Conservation (phyloP, 2,888 invertebrate genomes). For the Drosophila anceps region DNA sequence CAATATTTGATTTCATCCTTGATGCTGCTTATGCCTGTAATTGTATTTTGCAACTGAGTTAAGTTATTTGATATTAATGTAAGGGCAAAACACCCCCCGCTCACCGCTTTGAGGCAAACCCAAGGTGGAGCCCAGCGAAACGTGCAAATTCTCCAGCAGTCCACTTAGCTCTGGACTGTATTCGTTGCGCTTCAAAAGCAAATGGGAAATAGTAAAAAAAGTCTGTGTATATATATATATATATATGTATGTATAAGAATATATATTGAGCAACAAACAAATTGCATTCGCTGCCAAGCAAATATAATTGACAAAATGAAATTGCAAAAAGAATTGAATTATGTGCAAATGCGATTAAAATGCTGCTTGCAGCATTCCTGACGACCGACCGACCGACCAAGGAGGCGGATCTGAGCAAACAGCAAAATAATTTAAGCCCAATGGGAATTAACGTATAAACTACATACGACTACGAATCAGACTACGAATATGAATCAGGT, state of each 20-base stretch:
- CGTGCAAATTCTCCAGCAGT: constrained; percentile 84
- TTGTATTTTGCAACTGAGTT: not conserved
- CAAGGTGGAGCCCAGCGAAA: constrained; percentile 84
- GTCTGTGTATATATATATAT: not conserved
- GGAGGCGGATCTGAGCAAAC: constrained; percentile 35
- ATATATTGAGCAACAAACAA: constrained; percentile 51
- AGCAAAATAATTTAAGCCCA: constrained; percentile 68
- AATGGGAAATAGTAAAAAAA: not conserved
- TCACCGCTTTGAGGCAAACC: constrained; percentile 85
- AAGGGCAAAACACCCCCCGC: constrained; percentile 30
- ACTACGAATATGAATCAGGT: constrained; percentile 35
- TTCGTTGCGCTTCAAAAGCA: constrained; percentile 77
- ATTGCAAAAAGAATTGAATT: constrained; percentile 76
- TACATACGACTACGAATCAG: constrained; percentile 33
- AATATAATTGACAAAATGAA: constrained; percentile 69
- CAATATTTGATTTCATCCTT: constrained; percentile 85
- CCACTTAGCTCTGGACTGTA: constrained; percentile 84
- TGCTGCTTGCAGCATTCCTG: constrained; percentile 37
- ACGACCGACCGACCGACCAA: not conserved
- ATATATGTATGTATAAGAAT: constrained; percentile 21
- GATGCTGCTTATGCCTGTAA: constrained; percentile 82
- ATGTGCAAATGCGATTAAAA: constrained; percentile 76
- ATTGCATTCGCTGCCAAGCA: constrained; percentile 50
- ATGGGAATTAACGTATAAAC: constrained; percentile 51
- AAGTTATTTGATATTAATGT: not conserved